Evolutionary conservation across 2,888 invertebrate species (phyloP).

Genomic region (Odiellus spinosus): DNA sequence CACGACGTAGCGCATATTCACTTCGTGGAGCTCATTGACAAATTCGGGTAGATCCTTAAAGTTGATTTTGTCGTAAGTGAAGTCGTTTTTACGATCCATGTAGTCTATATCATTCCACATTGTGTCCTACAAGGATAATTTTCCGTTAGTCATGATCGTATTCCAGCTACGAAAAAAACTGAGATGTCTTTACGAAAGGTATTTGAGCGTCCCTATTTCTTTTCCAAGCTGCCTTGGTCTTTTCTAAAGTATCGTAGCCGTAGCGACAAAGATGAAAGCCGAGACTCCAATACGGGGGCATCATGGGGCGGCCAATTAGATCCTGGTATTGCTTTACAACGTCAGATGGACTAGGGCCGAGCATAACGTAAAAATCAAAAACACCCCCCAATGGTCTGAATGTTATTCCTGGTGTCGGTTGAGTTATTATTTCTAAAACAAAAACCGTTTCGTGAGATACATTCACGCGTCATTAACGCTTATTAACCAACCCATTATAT

Average conservation of each 20-base stretch:
- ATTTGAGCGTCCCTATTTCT: slow-evolving; percentile 55
- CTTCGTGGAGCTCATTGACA: slow-evolving; percentile 45
- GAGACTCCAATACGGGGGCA: slow-evolving; percentile 27
- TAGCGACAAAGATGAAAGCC: slow-evolving; percentile 25
- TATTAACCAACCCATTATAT: slow-evolving; percentile 67
- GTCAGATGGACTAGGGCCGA: slow-evolving; percentile 51
- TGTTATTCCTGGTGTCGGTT: slow-evolving; percentile 63
- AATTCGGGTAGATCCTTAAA: slow-evolving; percentile 51
- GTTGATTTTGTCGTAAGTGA: slow-evolving; percentile 49
- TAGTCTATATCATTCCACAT: slow-evolving; percentile 78
- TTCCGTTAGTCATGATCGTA: too few species aligned
- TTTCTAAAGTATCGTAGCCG: slow-evolving; percentile 15
- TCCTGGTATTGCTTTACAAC: slow-evolving; percentile 40
- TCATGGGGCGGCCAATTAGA: slow-evolving; percentile 27
- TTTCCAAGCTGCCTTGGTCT: slow-evolving; percentile 35
- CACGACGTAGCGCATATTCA: slow-evolving; percentile 58
- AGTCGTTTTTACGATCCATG: slow-evolving; percentile 61
- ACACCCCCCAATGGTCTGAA: slow-evolving; percentile 67
- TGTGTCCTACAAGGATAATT: slow-evolving; percentile 42
- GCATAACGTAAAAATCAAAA: slow-evolving; percentile 57
- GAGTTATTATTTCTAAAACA: slow-evolving; percentile 53
- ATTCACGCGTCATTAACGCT: too few species aligned
- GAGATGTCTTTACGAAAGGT: slow-evolving; percentile 40
- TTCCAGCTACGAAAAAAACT: too few species aligned
- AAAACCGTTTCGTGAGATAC: too few species aligned